Conservation (phyloP, 2,888 invertebrate species). For the Caenorhabditis sp. region DNA sequence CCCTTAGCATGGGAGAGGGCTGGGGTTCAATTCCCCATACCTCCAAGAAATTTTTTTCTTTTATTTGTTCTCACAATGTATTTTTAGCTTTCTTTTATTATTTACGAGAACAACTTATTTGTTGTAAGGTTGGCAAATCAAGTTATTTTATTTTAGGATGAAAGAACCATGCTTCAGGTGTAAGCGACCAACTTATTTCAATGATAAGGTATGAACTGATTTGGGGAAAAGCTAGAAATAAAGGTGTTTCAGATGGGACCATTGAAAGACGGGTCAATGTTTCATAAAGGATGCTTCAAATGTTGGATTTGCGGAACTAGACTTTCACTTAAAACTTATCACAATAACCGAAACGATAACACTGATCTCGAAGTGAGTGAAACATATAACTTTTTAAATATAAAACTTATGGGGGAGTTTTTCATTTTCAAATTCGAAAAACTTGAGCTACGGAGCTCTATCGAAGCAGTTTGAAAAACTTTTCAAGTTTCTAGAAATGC, state of each 20-base stretch:
- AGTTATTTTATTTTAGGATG: slow-evolving; percentile 43
- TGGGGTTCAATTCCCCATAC: slow-evolving; percentile 62
- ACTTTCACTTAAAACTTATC: slow-evolving; percentile 71
- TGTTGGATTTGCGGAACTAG: slow-evolving; percentile 72
- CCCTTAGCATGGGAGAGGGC: slow-evolving; percentile 63
- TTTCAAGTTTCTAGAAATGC: no score
- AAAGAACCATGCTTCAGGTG: slow-evolving; percentile 71
- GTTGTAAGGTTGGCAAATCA: slow-evolving; percentile 6
- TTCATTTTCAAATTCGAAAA: no score
- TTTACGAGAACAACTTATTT: slow-evolving; percentile 13
- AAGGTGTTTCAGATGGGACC: slow-evolving; percentile 63
- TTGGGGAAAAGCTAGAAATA: not conserved
- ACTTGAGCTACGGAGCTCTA: no score
- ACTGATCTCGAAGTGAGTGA: slow-evolving; percentile 70
- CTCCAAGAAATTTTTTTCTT: slow-evolving; percentile 45
- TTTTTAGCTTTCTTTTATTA: slow-evolving; percentile 12
- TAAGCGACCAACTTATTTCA: slow-evolving; percentile 71
- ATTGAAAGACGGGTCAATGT: slow-evolving; percentile 70
- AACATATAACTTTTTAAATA: no score
- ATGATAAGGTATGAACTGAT: slow-evolving; percentile 62
- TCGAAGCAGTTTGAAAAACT: no score
- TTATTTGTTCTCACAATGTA: slow-evolving; percentile 23
- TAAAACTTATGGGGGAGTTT: no score
- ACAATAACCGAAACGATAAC: slow-evolving; percentile 71
- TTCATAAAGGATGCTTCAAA: slow-evolving; percentile 71